Percentiles rank a stretch among this genome's conserved stretches.
Conservation (phyloP, 2,113 vertebrate species). For the Odobenus rosmarus region DNA sequence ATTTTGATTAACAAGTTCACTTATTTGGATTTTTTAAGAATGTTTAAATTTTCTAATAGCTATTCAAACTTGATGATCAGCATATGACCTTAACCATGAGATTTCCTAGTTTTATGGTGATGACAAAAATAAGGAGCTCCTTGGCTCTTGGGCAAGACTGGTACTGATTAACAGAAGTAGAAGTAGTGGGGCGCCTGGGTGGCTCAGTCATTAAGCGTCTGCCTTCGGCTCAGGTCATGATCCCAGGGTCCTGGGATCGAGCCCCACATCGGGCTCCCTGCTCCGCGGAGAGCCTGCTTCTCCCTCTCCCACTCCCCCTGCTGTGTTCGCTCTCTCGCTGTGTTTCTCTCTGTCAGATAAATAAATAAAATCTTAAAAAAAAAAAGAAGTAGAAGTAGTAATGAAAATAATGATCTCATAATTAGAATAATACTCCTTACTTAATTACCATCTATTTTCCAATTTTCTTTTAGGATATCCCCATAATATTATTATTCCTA, state of each 20-base stretch:
- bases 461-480: neutral
- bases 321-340: no score
- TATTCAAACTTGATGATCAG: neutral
- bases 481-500: neutral
- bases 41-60: neutral
- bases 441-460: neutral
- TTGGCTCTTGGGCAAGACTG: neutral
- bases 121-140: neutral
- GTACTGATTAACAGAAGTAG: neutral
- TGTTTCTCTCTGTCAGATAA: no score
- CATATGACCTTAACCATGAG: neutral
- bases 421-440: neutral
- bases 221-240: no score
- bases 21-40: conserved; percentile 35
- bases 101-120: neutral
- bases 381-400: neutral
- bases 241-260: no score
- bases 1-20: neutral
- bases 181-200: neutral
- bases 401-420: neutral
- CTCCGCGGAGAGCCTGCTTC: no score
- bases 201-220: no score
- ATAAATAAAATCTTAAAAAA: no score
- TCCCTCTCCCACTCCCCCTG: no score
- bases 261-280: no score